phyloP scores from a whole-genome alignment of 1,140 invertebrate species.

The Andricus grossulariae region DNA sequence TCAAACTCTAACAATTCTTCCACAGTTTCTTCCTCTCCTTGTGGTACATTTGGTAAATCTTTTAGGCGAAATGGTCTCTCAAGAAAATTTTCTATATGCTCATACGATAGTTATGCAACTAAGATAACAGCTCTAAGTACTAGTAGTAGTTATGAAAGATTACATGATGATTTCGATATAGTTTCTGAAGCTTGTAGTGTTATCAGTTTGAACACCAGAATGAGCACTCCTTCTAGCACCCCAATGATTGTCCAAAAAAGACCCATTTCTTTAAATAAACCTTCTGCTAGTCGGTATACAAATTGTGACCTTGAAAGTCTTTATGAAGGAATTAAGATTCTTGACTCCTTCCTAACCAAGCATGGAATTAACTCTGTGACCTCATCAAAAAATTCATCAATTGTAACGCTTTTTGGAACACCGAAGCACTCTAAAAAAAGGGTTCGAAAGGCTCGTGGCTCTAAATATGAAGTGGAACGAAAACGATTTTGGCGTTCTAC shows the following conservation, averaged over 20 bases:
- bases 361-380: constrained; percentile 34
- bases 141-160: constrained; percentile 58
- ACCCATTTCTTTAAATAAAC: neutral
- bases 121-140: constrained; percentile 52
- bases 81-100: constrained; percentile 57
- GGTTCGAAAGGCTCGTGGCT: neutral
- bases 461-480: neutral
- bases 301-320: constrained; percentile 63
- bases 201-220: constrained; percentile 36
- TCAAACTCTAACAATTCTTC: constrained; percentile 49
- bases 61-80: constrained; percentile 21
- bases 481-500: neutral
- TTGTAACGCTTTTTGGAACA: constrained; percentile 61
- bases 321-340: constrained; percentile 62
- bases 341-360: constrained; percentile 64
- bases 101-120: constrained; percentile 58
- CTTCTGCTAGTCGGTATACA: constrained; percentile 33
- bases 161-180: constrained; percentile 59
- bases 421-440: constrained; percentile 46
- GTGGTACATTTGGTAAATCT: constrained; percentile 40
- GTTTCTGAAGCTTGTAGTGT: constrained; percentile 58
- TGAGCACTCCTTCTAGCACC: constrained; percentile 44
- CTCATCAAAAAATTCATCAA: constrained; percentile 39
- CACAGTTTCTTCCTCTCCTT: constrained; percentile 48
- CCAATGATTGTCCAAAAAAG: constrained; percentile 27